A percentile compares a stretch with the other conserved stretches of the same genome.
Evolutionary conservation across 2,888 invertebrate genomes (phyloP).

Genomic region (Mesorhabditis belari): DNA sequence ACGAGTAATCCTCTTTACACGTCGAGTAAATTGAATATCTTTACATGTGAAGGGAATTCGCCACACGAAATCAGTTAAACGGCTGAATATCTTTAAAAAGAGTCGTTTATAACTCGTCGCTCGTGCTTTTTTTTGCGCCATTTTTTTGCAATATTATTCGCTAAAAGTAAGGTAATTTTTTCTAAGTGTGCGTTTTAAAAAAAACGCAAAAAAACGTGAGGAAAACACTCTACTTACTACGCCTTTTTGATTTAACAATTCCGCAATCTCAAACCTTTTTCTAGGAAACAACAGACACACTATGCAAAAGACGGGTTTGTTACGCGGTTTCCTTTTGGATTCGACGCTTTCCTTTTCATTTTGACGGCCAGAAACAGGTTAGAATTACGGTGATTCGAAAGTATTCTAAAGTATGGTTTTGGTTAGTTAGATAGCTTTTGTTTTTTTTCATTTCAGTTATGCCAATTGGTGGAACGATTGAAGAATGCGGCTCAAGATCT

Average conservation of each 20-base stretch:
- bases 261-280: not conserved
- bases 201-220: not conserved
- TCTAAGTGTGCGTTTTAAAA: no score
- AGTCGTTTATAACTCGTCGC: no score
- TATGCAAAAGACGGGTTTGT: constrained; percentile 30
- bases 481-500: constrained; percentile 47
- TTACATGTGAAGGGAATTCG: no score
- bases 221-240: constrained; percentile 6
- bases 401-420: not conserved
- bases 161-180: no score
- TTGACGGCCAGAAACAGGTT: constrained; percentile 58
- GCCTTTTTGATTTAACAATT: not conserved
- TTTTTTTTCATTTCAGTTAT: no score
- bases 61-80: no score
- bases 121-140: no score
- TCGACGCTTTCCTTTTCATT: constrained; percentile 59
- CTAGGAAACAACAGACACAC: constrained; percentile 18
- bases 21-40: no score
- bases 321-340: constrained; percentile 59
- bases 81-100: no score
- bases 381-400: constrained; percentile 17
- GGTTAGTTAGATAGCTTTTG: not conserved
- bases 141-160: no score
- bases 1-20: no score
- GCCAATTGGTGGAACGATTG: constrained; percentile 54